These are phyloP conservation scores for Vidua chalybeata DNA, from an alignment of 2,113 vertebrate genomes.

Conservation along the genomic window DNA sequence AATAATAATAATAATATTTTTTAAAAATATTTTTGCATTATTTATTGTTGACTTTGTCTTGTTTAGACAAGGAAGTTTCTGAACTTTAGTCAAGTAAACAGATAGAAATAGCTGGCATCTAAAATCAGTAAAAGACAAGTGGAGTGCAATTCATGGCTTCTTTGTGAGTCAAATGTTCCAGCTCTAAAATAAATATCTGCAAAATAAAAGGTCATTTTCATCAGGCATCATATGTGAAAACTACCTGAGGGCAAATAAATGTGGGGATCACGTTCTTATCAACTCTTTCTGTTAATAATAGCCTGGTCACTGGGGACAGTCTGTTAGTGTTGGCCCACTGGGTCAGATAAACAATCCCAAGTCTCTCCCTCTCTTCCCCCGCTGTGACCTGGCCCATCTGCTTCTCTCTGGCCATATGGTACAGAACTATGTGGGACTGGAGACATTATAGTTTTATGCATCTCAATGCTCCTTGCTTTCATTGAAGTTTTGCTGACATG, in stretches of 20 bases:
- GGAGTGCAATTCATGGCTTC: background rate
- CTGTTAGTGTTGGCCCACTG: conserved; percentile 52
- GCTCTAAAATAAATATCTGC: background rate
- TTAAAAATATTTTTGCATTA: background rate
- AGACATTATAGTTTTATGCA: conserved; percentile 48
- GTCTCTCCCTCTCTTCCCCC: conserved; percentile 42
- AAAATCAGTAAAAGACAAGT: background rate
- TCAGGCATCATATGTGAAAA: background rate
- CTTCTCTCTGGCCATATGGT: conserved; percentile 69
- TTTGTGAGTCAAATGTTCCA: background rate
- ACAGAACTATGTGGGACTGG: conserved; percentile 27
- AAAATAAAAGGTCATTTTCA: conserved; percentile 1
- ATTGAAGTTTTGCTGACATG: background rate
- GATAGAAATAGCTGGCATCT: background rate
- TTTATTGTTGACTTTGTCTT: background rate
- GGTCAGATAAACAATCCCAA: conserved; percentile 45
- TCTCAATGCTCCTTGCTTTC: conserved; percentile 49
- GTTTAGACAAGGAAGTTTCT: background rate
- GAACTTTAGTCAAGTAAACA: background rate
- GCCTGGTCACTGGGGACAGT: conserved; percentile 13
- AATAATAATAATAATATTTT: background rate
- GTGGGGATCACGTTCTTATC: conserved; percentile 30
- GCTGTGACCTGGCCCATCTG: conserved; percentile 76
- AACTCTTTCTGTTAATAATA: conserved; percentile 21
- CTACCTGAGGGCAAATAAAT: conserved; percentile 53